Conservation (phyloP, 2,888 invertebrate genomes). For the Mactromeris polynyma region DNA sequence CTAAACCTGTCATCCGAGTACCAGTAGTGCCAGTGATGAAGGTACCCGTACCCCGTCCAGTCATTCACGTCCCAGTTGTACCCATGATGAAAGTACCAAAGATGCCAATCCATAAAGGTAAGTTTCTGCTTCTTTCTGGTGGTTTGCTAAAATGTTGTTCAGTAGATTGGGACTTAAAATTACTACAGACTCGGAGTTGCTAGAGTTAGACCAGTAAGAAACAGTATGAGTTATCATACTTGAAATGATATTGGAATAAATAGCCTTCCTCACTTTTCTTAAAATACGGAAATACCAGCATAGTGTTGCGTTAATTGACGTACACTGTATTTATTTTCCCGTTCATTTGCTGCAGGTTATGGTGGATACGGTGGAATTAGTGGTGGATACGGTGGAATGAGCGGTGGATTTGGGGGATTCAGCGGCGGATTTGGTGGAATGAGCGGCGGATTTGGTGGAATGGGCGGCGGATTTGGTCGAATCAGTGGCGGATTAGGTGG, state of each 20-base stretch:
- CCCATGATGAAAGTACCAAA: constrained; percentile 24
- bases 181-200: no score
- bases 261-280: no score
- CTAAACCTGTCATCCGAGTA: constrained; percentile 46
- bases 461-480: constrained; percentile 22
- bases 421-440: constrained; percentile 12
- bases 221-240: no score
- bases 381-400: constrained; percentile 22
- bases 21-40: constrained; percentile 34
- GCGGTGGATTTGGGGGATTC: constrained; percentile 10
- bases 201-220: no score
- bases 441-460: no score
- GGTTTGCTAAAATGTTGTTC: no score
- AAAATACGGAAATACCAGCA: no score
- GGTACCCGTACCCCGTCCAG: constrained; percentile 37
- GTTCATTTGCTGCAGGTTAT: constrained; percentile 7
- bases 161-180: no score
- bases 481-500: constrained; percentile 31
- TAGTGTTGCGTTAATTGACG: no score
- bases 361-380: neutral
- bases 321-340: no score
- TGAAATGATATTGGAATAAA: no score
- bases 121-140: neutral
- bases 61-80: constrained; percentile 36
- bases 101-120: constrained; percentile 36